These are phyloP conservation scores for Todiramphus saurophagus DNA, from an alignment of 2,113 vertebrate species.

Conservation along the genomic window DNA sequence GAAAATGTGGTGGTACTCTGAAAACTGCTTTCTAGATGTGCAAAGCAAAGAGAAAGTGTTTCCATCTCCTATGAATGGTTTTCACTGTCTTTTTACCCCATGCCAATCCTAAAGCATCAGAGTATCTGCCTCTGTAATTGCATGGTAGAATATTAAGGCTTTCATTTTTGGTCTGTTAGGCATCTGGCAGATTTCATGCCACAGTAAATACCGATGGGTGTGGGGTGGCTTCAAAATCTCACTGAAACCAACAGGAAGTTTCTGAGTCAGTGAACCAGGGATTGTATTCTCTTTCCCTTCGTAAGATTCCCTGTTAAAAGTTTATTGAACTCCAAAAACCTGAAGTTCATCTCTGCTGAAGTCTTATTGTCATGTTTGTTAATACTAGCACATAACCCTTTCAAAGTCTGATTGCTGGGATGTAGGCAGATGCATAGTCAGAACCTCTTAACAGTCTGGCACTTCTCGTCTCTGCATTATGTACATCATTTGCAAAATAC, in stretches of 20 bases:
- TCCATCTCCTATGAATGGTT: background rate
- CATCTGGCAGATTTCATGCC: background rate
- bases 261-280: background rate
- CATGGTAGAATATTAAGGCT: background rate
- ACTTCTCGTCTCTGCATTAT: background rate
- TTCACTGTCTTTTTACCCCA: background rate
- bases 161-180: background rate
- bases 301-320: background rate
- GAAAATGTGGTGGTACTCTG: background rate
- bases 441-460: background rate
- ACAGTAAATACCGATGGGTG: background rate
- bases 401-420: background rate
- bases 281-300: background rate
- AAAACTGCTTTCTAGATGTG: background rate
- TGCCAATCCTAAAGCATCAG: background rate
- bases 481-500: background rate
- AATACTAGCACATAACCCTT: background rate
- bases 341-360: background rate
- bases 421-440: background rate
- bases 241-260: background rate
- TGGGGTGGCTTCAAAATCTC: background rate
- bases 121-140: constrained; percentile 10
- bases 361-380: background rate
- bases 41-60: background rate
- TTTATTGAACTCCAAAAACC: background rate